Conservation (phyloP, 2,888 invertebrate species). For the Phalera bucephala region DNA sequence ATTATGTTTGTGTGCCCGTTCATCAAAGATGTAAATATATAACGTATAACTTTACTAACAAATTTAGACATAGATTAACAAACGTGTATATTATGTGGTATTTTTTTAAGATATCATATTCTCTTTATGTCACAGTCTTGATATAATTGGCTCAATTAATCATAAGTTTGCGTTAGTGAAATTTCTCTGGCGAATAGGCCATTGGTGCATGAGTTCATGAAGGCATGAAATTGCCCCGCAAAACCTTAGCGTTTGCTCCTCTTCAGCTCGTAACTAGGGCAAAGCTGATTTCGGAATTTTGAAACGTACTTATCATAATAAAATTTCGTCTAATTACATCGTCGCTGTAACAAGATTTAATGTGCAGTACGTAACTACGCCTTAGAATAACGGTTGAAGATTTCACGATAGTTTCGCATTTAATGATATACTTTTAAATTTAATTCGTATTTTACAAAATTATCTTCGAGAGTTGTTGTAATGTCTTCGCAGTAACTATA, state of each 20-base stretch:
- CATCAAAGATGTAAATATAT: too few relatives aligned
- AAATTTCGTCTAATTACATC: slow-evolving; percentile 25
- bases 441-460: too few relatives aligned
- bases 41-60: too few relatives aligned
- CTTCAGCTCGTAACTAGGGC: slow-evolving; percentile 53
- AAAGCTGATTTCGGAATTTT: slow-evolving; percentile 53
- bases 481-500: neutral
- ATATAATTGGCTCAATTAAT: slow-evolving; percentile 80
- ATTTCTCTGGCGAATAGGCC: slow-evolving; percentile 67
- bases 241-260: slow-evolving; percentile 61
- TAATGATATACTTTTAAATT: too few relatives aligned
- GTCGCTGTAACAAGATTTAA: slow-evolving; percentile 12
- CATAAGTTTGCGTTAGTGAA: slow-evolving; percentile 80
- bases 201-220: slow-evolving; percentile 75
- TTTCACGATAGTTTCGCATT: too few relatives aligned
- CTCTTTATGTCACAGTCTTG: slow-evolving; percentile 63
- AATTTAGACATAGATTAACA: too few relatives aligned
- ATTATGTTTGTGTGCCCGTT: too few relatives aligned
- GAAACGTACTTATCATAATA: slow-evolving; percentile 24
- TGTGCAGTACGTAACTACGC: too few relatives aligned
- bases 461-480: neutral
- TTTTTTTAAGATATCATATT: too few relatives aligned
- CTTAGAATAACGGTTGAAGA: too few relatives aligned
- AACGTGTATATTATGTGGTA: too few relatives aligned
- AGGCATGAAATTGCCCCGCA: slow-evolving; percentile 79